Base-by-base conservation (phyloP, 2,888 invertebrate genomes). In the Drosophila melanosoma region DNA sequence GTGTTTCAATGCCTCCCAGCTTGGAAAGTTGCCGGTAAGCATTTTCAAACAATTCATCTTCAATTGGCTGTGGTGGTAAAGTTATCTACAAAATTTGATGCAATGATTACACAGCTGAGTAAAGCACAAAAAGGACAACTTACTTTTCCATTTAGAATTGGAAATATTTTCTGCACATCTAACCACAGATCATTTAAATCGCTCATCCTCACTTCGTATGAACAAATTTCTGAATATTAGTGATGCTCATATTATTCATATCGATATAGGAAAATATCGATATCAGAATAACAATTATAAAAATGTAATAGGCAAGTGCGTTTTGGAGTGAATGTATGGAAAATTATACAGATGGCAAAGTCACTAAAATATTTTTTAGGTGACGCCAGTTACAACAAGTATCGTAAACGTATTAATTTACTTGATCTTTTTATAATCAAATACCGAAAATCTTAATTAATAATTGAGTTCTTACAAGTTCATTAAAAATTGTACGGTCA, bases 71-170 rank as follows among this genome's bases (percentile, higher is more conserved):
- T 10, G 48, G 33, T 4, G 78, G 67, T n/a, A 29, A 60, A 7
- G 32, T n/a, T 17, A 67, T 42, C 77, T 77, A 35, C 5, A 38
- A 42, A 17, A 15, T 7, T 2, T 15, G 23, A 40, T 1, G 17
- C 15, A 5, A 32, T 49, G 40, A n/a, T 29, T 17, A 5, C 11
- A 7, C 12, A 40, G 7, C 17, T 11, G n/a, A 32, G n/a, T 3
- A 33, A 6, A 26, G 35, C 11, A 11, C 20, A 11, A 29, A 0
- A 2, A 15, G 15, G 3, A 7, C 12, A 36, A 66, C 74, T 71
- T 74, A 92, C 92, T 35, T 79, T 70, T 60, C 90, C 88, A 51
- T 88, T 79, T 33, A 92, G 69, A 58, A 92, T 82, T 29, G 92
- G 92, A 75, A 92, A 92, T 59, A 92, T 82, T 81, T 85, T 82